Evolutionary conservation across 2,888 invertebrate species (phyloP), one percentile per base, ranked within the genome.

Genomic region (Perdita meconis): DNA sequence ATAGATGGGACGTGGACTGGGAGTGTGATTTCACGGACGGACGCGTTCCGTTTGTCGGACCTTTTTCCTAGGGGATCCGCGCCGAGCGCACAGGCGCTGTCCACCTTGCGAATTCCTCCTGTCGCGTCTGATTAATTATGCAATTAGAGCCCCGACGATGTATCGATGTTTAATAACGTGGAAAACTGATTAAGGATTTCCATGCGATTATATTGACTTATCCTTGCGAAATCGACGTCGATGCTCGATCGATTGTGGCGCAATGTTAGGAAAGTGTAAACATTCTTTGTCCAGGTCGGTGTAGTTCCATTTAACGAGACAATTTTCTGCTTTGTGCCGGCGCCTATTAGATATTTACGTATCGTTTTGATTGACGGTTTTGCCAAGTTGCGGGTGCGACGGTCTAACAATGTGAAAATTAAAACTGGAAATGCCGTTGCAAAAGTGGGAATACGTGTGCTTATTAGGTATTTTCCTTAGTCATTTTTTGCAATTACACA

Each of bases 331-430:
- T 51, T 67, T 56, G 5, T 30, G 22, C 6, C 66, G 22, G 34
- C 38, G 38, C 51, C 56, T 36, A 38, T 77, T 81, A 72, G 76
- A 73, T 60, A n/a, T 13, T 65, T 42, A 47, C n/a, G 50, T 47
- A 42, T 63, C 73, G 67, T 68, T 61, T 65, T 51, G 65, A 66
- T 53, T 26, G 38, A 36, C 53, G 61, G 63, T 72, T 72, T 70
- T 60, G 69, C 38, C 40, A 30, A 56, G 61, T 30, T 44, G 61
- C 30, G 51, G 70, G 60, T 50, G 60, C 56, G 44, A 76, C 66
- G 67, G 78, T 63, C 60, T 51, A 51, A 61, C 64, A 40, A 64
- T 53, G 69, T 55, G 78, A 69, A 69, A 61, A 72, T 61, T 30
- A 6, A 65, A 57, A 47, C 19, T 42, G 5, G 53, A 36, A 34